Base-by-base conservation (phyloP, 1,140 invertebrate genomes). In the Aphelenchoides besseyi region DNA sequence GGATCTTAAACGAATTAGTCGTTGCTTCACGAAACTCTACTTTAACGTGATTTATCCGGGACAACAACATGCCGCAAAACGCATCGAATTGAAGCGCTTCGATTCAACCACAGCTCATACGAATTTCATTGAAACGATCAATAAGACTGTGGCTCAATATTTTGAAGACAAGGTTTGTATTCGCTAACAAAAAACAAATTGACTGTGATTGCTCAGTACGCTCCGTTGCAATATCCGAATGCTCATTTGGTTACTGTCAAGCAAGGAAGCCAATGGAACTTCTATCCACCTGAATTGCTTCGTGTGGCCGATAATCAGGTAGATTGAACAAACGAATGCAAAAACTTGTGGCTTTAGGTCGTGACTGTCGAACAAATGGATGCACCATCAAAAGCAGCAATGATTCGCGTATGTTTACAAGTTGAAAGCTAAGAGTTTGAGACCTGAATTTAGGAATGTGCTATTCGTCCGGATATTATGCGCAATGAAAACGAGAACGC, bases 311-410 rank as follows among this genome's bases (percentile, higher is more conserved):
- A 66, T 3, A 66, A 66, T 30, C 59, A 61, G 2, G 2, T 61
- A n/a, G n/a, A n/a, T n/a, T n/a, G n/a, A n/a, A n/a, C n/a, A n/a
- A n/a, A n/a, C n/a, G n/a, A n/a, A n/a, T n/a, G n/a, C n/a, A n/a
- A n/a, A n/a, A n/a, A n/a, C n/a, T n/a, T n/a, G n/a, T n/a, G n/a
- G n/a, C n/a, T n/a, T n/a, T n/a, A n/a, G n/a, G n/a, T n/a, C 16
- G 63, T 66, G 1, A 36, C 36, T 23, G 63, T n/a, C 16, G 36
- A 66, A 8, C 63, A 66, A 8, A 66, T 66, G 63, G 63, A 66
- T 29, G 63, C 63, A 12, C 0, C 32, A n/a, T 12, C 12, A 9
- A 66, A 66, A 29, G 41, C 41, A 12, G 41, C 41, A 12, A 48
- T 48, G 41, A 48, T 48, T 23, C n/a, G n/a, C n/a, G n/a, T n/a